These are phyloP conservation scores for Tinea pellionella DNA, from an alignment of 2,888 invertebrate genomes.

Conservation along the genomic window DNA sequence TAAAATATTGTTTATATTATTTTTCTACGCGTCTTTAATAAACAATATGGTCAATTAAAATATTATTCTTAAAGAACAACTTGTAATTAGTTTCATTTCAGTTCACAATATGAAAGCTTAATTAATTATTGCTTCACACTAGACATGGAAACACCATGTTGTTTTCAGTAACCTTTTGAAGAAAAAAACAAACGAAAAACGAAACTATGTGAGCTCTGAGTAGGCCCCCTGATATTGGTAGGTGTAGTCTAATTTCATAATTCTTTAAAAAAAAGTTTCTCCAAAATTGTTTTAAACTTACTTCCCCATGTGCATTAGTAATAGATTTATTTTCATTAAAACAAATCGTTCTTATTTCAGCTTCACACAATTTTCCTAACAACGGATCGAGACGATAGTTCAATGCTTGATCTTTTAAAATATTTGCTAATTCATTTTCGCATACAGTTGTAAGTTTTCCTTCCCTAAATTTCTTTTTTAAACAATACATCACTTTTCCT, in stretches of 20 bases:
- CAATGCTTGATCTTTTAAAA: constrained; percentile 88
- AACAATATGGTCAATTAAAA: no score
- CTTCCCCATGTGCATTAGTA: constrained; percentile 59
- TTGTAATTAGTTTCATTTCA: no score
- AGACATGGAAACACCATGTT: no score
- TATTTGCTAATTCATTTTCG: constrained; percentile 82
- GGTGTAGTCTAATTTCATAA: no score
- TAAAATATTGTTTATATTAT: neutral
- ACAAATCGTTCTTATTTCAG: constrained; percentile 77
- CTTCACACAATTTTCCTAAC: constrained; percentile 83
- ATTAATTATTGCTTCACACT: no score
- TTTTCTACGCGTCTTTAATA: no score
- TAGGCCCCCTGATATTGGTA: no score
- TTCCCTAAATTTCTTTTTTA: constrained; percentile 83
- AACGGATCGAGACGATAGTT: constrained; percentile 93
- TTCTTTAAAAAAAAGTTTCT: no score
- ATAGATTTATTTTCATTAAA: constrained; percentile 51
- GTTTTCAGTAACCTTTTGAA: no score
- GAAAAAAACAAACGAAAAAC: no score
- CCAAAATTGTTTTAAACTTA: constrained; percentile 26
- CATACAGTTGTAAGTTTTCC: constrained; percentile 80
- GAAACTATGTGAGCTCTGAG: no score
- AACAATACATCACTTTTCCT: constrained; percentile 85
- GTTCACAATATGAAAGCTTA: neutral
- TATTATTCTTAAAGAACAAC: no score